These are phyloP conservation scores for Gymnogyps californianus DNA, from an alignment of 2,113 vertebrate genomes.

Conservation along the genomic window DNA sequence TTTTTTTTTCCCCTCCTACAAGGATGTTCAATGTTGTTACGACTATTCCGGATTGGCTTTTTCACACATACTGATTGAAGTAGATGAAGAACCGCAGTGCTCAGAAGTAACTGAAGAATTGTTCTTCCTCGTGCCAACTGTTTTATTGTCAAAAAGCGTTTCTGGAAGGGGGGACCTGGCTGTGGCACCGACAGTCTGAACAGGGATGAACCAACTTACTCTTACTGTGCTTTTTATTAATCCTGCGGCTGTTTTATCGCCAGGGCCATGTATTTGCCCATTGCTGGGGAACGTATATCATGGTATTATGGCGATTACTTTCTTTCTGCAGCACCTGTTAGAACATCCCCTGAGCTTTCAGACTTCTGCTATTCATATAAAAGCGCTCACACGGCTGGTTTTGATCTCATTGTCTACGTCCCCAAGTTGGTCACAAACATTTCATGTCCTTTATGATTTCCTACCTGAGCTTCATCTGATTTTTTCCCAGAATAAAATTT, in stretches of 20 bases:
- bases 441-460: background rate
- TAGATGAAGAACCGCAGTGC: background rate
- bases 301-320: accelerated
- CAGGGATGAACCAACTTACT: background rate
- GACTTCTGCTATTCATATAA: background rate
- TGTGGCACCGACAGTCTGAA: background rate
- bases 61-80: background rate
- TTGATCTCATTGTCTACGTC: background rate
- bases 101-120: background rate
- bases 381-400: background rate
- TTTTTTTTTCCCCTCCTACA: background rate
- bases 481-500: background rate
- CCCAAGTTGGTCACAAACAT: background rate
- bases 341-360: background rate
- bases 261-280: background rate
- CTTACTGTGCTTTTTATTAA: background rate
- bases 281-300: background rate
- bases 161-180: background rate
- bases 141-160: background rate
- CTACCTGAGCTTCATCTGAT: background rate
- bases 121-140: background rate
- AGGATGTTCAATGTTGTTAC: background rate
- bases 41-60: background rate
- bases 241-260: background rate
- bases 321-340: background rate